A percentile compares a stretch with the other conserved stretches of the same genome.
These are phyloP conservation scores for Antheraea pernyi DNA, from an alignment of 1,140 invertebrate genomes.

Conservation along the genomic window DNA sequence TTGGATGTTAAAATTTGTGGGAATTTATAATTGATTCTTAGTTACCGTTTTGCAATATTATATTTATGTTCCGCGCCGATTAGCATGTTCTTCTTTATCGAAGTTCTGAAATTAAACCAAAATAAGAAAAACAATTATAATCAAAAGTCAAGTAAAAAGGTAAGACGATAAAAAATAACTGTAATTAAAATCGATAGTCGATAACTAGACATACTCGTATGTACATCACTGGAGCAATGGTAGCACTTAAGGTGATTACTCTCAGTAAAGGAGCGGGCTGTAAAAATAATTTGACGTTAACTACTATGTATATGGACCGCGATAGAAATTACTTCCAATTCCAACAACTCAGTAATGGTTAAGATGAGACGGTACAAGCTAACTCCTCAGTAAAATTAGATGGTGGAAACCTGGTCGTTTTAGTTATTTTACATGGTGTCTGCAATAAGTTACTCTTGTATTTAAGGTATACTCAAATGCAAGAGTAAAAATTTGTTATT, in stretches of 20 bases:
- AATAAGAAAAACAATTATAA: too few species aligned
- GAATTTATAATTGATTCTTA: too few species aligned
- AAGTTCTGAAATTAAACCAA: too few species aligned
- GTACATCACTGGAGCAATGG: conserved; percentile 6
- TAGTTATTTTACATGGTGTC: background rate
- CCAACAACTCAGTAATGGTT: conserved; percentile 9
- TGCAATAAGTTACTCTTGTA: background rate
- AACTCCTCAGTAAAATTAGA: background rate
- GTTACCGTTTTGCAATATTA: too few species aligned
- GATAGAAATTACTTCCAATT: conserved; percentile 20
- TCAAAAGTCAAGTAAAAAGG: too few species aligned
- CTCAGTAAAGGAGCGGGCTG: conserved; percentile 22
- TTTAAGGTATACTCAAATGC: background rate
- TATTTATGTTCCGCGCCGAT: too few species aligned
- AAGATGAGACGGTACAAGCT: background rate
- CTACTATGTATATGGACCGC: conserved; percentile 18
- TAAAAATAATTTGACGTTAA: conserved; percentile 35
- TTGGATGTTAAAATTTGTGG: too few species aligned
- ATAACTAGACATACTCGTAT: background rate
- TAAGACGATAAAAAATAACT: too few species aligned
- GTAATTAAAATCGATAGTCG: background rate
- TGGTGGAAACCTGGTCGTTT: background rate
- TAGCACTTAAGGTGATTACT: conserved; percentile 27
- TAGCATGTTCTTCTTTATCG: too few species aligned
- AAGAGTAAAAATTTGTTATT: too few species aligned